A percentile compares a stretch with the other conserved stretches of the same genome.
phyloP scores from a whole-genome alignment of 2,113 vertebrate genomes.

The Nannospalax galili region DNA sequence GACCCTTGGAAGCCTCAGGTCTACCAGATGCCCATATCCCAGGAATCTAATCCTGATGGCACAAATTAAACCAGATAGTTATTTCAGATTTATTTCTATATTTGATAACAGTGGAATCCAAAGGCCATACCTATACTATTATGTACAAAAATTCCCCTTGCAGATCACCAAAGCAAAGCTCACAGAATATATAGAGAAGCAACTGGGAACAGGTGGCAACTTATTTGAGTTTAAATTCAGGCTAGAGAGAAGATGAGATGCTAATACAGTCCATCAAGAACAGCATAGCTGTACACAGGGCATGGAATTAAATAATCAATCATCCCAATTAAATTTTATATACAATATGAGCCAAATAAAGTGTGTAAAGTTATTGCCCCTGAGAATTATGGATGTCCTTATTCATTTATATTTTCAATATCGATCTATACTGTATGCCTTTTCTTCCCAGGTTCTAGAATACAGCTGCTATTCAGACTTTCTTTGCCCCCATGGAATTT shows the following conservation, averaged over 20 bases:
- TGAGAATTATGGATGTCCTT: background rate
- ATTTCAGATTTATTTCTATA: background rate
- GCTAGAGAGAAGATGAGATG: background rate
- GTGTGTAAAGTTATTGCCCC: background rate
- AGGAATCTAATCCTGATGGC: background rate
- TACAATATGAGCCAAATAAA: background rate
- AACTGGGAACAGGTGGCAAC: background rate
- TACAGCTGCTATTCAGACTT: background rate
- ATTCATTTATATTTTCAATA: background rate
- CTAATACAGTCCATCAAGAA: background rate
- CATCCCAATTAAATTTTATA: background rate
- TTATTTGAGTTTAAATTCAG: background rate
- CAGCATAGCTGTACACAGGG: background rate
- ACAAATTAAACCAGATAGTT: background rate
- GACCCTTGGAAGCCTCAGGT: background rate
- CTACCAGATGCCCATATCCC: background rate
- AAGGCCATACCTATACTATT: background rate
- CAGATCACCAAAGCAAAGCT: background rate
- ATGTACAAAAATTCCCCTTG: background rate
- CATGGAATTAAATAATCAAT: background rate
- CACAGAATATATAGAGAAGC: background rate
- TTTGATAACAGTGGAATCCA: background rate
- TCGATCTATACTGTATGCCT: background rate
- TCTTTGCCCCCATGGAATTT: background rate
- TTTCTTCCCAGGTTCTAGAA: background rate